Evolutionary conservation across 2,888 invertebrate species (phyloP).

Genomic region (Nemurella pictetii): DNA sequence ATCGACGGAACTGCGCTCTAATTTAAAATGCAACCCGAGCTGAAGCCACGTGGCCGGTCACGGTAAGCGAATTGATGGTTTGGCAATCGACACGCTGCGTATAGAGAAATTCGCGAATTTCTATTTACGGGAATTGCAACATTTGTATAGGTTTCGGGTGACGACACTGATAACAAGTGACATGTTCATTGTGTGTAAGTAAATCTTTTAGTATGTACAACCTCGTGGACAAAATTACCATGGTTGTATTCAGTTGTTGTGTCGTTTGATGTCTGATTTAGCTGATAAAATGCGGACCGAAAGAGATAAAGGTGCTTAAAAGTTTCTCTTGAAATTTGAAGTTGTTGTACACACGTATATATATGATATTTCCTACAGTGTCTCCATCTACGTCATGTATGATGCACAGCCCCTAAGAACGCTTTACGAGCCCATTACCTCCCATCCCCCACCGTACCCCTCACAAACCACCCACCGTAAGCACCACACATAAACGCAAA

Average conservation of each 20-base stretch:
- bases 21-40: not conserved
- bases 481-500: constrained; percentile 2
- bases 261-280: not conserved
- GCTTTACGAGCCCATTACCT: not conserved
- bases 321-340: not conserved
- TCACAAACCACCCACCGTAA: not conserved
- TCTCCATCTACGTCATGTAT: not conserved
- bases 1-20: not conserved
- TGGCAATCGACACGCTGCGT: too few relatives aligned
- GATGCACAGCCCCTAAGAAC: not conserved
- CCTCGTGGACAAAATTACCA: not conserved
- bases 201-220: not conserved
- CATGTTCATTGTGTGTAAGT: not conserved
- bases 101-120: not conserved
- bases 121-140: not conserved
- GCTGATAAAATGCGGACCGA: too few relatives aligned
- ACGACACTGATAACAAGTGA: not conserved
- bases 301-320: not conserved
- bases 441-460: not conserved
- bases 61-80: not conserved
- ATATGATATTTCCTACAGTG: not conserved
- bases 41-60: not conserved
- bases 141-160: not conserved
- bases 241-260: not conserved
- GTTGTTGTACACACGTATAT: not conserved